These are phyloP conservation scores for Cotesia glomerata DNA, from an alignment of 1,140 invertebrate species.

Conservation along the genomic window DNA sequence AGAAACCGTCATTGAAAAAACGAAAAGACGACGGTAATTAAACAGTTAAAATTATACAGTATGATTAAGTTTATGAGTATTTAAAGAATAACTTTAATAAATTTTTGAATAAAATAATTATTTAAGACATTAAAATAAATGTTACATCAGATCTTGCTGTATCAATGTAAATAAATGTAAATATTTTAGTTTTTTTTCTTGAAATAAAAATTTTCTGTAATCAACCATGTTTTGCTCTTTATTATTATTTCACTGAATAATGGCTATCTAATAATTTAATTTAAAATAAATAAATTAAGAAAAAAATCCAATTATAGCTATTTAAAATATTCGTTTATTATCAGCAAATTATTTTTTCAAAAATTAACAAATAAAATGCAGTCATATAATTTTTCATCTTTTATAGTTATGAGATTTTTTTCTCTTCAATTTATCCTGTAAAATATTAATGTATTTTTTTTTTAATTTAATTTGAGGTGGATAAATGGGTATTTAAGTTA, in stretches of 20 bases:
- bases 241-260: not conserved
- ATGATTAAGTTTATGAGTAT: too few relatives aligned
- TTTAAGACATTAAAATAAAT: too few relatives aligned
- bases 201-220: too few relatives aligned
- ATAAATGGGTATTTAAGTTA: conserved; percentile 13
- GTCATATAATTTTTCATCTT: not conserved
- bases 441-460: not conserved
- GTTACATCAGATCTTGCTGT: too few relatives aligned
- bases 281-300: not conserved
- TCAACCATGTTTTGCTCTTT: too few relatives aligned
- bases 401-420: too few relatives aligned
- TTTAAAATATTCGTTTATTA: conserved; percentile 7
- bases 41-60: not conserved
- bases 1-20: conserved; percentile 81
- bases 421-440: not conserved
- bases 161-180: too few relatives aligned
- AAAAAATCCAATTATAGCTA: not conserved
- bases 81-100: not conserved
- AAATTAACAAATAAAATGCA: not conserved
- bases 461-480: not conserved
- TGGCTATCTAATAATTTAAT: not conserved
- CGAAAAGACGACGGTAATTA: conserved; percentile 64
- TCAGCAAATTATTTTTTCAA: not conserved
- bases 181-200: too few relatives aligned
- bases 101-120: not conserved